phyloP scores from a whole-genome alignment of 2,797 vertebrate species.

The Galagoides demidoff region DNA sequence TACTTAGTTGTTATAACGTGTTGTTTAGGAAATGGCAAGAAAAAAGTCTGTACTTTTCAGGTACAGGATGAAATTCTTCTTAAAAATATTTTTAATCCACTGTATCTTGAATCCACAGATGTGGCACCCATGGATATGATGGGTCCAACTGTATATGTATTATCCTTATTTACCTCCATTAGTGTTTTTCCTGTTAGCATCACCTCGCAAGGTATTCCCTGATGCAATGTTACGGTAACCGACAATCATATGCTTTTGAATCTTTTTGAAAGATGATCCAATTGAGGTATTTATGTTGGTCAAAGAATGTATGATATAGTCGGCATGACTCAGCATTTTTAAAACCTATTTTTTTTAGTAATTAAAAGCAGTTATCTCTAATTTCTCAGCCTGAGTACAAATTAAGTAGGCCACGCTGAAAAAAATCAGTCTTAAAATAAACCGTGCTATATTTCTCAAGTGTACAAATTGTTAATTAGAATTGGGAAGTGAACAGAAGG shows the following conservation, averaged over 20 bases:
- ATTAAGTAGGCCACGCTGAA: slow-evolving; percentile 79
- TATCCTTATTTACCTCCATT: slow-evolving; percentile 12
- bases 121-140: background rate
- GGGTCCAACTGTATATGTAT: background rate
- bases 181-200: background rate
- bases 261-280: slow-evolving; percentile 6
- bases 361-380: slow-evolving; percentile 82
- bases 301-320: slow-evolving; percentile 56
- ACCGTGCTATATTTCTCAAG: slow-evolving; percentile 80
- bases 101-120: background rate
- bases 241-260: background rate
- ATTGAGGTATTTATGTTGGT: background rate
- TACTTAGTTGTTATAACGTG: background rate
- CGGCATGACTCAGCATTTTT: slow-evolving; percentile 57
- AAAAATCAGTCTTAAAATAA: slow-evolving; percentile 81
- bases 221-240: background rate
- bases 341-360: slow-evolving; percentile 61
- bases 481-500: slow-evolving; percentile 69
- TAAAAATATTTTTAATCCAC: background rate
- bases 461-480: slow-evolving; percentile 84
- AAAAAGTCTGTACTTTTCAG: background rate
- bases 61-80: background rate
- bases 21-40: background rate
- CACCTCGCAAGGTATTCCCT: background rate
- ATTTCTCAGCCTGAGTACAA: slow-evolving; percentile 75